Conservation (phyloP, 2,113 vertebrate species). For the Xiphorhynchus elegans region DNA sequence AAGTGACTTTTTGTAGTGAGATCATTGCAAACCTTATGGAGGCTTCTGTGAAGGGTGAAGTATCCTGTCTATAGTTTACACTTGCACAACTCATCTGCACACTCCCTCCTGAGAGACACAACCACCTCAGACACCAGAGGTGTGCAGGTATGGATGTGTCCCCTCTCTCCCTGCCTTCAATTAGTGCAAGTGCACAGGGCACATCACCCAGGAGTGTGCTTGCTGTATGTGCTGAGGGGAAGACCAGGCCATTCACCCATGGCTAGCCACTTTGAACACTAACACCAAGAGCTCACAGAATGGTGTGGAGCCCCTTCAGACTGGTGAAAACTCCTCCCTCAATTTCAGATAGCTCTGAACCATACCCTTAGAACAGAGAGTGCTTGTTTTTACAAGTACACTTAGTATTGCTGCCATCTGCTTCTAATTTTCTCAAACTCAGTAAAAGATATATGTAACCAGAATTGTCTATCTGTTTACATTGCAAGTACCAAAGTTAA, state of each 20-base stretch:
- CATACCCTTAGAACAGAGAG: neutral
- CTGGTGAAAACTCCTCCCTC: neutral
- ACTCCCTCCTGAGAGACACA: neutral
- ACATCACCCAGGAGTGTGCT: rapidly evolving
- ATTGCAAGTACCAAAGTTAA: neutral
- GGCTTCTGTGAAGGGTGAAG: neutral
- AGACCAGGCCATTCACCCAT: neutral
- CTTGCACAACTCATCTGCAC: neutral
- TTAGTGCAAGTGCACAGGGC: neutral
- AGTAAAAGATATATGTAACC: neutral
- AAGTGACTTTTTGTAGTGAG: neutral
- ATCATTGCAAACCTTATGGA: neutral
- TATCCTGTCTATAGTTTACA: neutral
- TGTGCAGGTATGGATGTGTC: neutral
- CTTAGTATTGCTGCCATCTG: neutral
- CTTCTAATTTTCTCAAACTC: neutral
- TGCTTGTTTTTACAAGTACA: neutral
- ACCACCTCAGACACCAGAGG: neutral
- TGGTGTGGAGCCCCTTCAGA: neutral
- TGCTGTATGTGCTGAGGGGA: neutral
- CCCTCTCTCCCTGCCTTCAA: neutral
- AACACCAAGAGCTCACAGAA: neutral
- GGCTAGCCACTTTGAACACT: neutral
- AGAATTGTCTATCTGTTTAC: neutral
- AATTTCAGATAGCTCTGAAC: neutral